phyloP scores from a whole-genome alignment of 1,140 invertebrate species.

The Eriosoma lanigerum region DNA sequence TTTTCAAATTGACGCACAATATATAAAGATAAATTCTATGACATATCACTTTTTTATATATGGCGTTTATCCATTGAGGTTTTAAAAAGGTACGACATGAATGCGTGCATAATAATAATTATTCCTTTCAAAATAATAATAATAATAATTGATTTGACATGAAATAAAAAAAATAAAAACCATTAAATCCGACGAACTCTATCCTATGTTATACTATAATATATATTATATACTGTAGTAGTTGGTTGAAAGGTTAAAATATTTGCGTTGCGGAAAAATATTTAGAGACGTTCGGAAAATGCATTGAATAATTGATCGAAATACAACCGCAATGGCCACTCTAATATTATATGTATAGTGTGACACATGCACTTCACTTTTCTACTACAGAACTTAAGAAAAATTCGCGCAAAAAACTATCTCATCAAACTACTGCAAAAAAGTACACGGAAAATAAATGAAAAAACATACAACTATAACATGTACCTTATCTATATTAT shows the following conservation, averaged over 20 bases:
- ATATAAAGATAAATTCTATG: too few relatives aligned
- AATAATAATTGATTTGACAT: too few relatives aligned
- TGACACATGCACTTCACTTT: neutral
- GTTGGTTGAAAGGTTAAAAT: neutral
- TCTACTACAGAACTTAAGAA: conserved; percentile 1
- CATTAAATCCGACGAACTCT: too few relatives aligned
- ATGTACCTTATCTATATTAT: neutral
- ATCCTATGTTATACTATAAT: too few relatives aligned
- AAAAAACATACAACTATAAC: neutral
- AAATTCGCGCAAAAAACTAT: neutral
- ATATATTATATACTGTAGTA: neutral
- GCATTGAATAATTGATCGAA: conserved; percentile 33
- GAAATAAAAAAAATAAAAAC: too few relatives aligned
- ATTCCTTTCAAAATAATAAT: too few relatives aligned
- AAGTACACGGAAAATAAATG: neutral
- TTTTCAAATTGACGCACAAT: too few relatives aligned
- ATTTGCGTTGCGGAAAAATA: neutral
- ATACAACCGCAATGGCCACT: conserved; percentile 25
- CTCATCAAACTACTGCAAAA: neutral
- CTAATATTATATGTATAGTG: too few relatives aligned
- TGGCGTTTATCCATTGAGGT: neutral
- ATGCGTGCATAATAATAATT: too few relatives aligned
- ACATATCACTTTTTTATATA: neutral
- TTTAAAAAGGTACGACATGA: neutral
- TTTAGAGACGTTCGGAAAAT: neutral